These are phyloP conservation scores for Acipenser ruthenus DNA, from an alignment of 2,797 vertebrate species.

Conservation along the genomic window DNA sequence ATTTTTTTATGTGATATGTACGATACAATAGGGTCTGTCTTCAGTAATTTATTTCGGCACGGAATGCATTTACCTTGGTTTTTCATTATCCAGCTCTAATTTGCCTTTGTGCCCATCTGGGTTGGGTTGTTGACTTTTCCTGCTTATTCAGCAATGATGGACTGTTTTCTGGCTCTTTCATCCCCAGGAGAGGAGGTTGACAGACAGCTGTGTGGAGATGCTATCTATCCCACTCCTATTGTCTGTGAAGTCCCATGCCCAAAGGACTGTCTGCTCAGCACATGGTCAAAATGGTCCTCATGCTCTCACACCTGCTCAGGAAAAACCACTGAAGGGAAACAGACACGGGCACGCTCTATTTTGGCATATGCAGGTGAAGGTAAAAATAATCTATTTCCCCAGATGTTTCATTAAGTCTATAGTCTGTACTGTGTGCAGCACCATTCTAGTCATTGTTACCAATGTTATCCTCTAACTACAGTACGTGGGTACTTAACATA, in stretches of 20 bases:
- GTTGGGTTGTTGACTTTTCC: conserved; percentile 23
- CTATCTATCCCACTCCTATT: conserved; percentile 65
- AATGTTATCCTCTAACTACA: too few species aligned
- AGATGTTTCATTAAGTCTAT: too few species aligned
- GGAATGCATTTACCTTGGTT: background rate
- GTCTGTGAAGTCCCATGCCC: conserved; percentile 81
- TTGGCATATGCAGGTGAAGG: conserved; percentile 87
- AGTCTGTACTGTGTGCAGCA: too few species aligned
- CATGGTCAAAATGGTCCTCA: conserved; percentile 87
- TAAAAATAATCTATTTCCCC: conserved; percentile 37
- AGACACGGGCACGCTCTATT: conserved; percentile 82
- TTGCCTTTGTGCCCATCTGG: conserved; percentile 40
- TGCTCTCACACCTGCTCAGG: conserved; percentile 97
- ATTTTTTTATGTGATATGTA: too few species aligned
- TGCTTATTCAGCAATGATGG: conserved; percentile 31
- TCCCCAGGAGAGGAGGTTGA: conserved; percentile 74
- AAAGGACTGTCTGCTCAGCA: conserved; percentile 85
- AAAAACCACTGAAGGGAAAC: conserved; percentile 87
- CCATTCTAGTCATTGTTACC: too few species aligned
- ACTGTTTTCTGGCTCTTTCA: conserved; percentile 28
- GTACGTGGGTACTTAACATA: too few species aligned
- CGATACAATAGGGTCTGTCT: too few species aligned
- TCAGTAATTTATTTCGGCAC: conserved; percentile 4
- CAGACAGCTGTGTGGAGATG: conserved; percentile 69
- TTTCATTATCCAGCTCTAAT: conserved; percentile 22